Base-by-base conservation (phyloP, 2,888 invertebrate species). In the Drosophila trichaetosa region DNA sequence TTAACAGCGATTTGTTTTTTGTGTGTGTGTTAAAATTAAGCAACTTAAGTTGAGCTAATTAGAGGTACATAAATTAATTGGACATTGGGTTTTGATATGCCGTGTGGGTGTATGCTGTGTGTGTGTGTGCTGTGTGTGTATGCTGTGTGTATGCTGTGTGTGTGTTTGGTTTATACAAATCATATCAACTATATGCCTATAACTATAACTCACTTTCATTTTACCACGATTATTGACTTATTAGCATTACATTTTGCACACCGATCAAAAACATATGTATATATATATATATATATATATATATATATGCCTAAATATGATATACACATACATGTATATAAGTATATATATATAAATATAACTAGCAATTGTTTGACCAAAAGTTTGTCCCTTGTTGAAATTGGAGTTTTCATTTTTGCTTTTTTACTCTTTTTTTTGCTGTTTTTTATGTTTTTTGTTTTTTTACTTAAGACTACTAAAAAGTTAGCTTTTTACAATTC, bases 11-110 rank as follows among this genome's bases (percentile, higher is more conserved):
- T 57, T 65, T 57, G 63, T 67, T 57, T 65, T 57, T 51, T 67
- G 18, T 29, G 5, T 33, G 52, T 62, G 59, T 73, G 52, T 70
- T 66, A 54, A 64, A 73, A 69, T 72, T 65, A 78, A 62, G 60
- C 64, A 79, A 81, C 75, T 79, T 83, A 69, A 80, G 66, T 86
- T 83, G 68, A 80, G 81, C 67, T 81, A 82, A 80, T 68, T 58
- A 69, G 64, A 87, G 86, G 80, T 87, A 87, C 86, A 83, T 87
- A 87, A 83, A 83, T 83, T 59, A 80, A 80, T 73, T 77, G 85
- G 86, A 85, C 86, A 85, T 85, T 74, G 83, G 86, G 66, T 85
- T 68, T n/a, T 85, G 88, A 87, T 87, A 83, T 83, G 83, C 88
- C 86, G 83, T 82, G 51, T 27, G 31, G 0, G 40, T 53, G 58